phyloP scores from a whole-genome alignment of 2,797 vertebrate genomes.

The Mormyrus proboscirostris region DNA sequence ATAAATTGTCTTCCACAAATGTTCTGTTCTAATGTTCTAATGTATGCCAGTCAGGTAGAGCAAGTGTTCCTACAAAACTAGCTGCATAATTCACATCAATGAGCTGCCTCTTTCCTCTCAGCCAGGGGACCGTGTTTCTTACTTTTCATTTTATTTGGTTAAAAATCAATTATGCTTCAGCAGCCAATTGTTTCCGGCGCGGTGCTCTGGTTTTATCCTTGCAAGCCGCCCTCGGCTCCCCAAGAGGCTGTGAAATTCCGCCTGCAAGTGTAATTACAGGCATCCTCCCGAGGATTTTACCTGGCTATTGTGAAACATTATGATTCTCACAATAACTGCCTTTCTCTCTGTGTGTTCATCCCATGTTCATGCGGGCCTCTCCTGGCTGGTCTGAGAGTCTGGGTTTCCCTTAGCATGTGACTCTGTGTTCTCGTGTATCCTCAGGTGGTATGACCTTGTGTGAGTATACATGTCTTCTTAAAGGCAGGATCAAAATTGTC shows the following conservation, averaged over 20 bases:
- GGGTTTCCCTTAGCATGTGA: not conserved
- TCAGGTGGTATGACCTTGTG: no score
- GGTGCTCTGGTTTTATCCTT: not conserved
- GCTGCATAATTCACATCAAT: not conserved
- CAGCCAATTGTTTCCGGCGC: not conserved
- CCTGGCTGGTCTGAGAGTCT: not conserved
- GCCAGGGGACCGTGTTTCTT: not conserved
- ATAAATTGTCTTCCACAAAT: not conserved
- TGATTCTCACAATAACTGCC: not conserved
- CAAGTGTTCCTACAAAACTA: not conserved
- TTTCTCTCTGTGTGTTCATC: not conserved
- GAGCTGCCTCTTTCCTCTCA: not conserved
- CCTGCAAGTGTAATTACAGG: not conserved
- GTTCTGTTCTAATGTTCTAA: not conserved
- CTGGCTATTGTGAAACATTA: not conserved
- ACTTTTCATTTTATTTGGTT: slow-evolving; percentile 11
- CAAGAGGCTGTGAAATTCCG: not conserved
- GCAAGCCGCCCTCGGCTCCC: not conserved
- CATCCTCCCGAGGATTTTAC: not conserved
- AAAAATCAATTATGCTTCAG: slow-evolving; percentile 1
- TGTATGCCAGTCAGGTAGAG: not conserved
- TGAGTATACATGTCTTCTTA: not conserved
- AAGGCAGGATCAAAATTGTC: not conserved
- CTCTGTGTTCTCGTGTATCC: not conserved
- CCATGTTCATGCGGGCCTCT: not conserved